These are phyloP conservation scores for Platycheirus albimanus DNA, from an alignment of 2,888 invertebrate genomes.

Conservation along the genomic window DNA sequence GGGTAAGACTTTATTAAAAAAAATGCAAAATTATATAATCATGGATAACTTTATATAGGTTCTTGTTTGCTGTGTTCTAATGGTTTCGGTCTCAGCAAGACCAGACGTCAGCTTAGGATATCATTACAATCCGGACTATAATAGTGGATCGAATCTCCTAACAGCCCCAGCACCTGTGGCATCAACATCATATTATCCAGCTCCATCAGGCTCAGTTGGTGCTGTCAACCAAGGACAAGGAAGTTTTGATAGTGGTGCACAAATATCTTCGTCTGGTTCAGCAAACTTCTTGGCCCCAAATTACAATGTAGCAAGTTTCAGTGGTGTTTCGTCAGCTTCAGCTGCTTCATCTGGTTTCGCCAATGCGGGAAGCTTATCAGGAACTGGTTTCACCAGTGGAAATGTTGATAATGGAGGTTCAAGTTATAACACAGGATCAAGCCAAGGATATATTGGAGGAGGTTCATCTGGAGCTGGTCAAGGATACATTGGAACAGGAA, in stretches of 20 bases:
- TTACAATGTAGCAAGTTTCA: conserved; percentile 23
- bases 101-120: conserved; percentile 80
- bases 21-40: not conserved
- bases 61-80: conserved; percentile 76
- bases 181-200: conserved; percentile 76
- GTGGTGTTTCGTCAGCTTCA: conserved; percentile 5
- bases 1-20: conserved; percentile 76
- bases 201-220: conserved; percentile 75
- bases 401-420: not conserved
- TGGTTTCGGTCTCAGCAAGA: conserved; percentile 75
- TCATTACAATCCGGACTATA: conserved; percentile 77
- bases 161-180: conserved; percentile 75
- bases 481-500: not conserved
- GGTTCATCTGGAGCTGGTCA: not conserved
- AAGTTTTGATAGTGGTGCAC: conserved; percentile 5
- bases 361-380: not conserved
- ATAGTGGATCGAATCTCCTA: conserved; percentile 75
- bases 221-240: not conserved
- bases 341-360: conserved; percentile 10
- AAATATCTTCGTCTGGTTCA: conserved; percentile 2
- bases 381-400: not conserved
- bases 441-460: conserved; percentile 14
- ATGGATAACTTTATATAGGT: conserved; percentile 74
- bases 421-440: conserved; percentile 6
- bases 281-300: conserved; percentile 32